Base-by-base conservation (phyloP, 2,888 invertebrate genomes). In the Eupithecia subfuscata region DNA sequence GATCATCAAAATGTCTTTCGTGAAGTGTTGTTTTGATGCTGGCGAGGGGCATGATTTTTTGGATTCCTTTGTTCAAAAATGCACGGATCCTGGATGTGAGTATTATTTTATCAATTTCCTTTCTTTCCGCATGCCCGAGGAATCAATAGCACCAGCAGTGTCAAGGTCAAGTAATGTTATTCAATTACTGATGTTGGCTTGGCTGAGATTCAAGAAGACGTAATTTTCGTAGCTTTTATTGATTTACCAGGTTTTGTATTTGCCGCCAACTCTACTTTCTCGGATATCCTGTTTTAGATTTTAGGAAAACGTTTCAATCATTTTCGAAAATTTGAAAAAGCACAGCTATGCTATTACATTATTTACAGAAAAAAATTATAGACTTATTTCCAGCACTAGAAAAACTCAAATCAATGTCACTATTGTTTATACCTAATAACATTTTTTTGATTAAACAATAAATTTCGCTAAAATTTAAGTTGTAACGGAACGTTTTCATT, bases 81-180 rank as follows among this genome's bases (percentile, higher is more conserved):
- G 97, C 89, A 97, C 97, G 68, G 97, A 97, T 91, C 96, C 97
- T 75, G 96, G 97, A 86, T 97, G 97, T 97, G 95, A 97, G 97
- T 97, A 37, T 7, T n/a, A 30, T 93, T 70, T 70, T 18, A 22
- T 22, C 8, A 2, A 48, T 56, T 25, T 25, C 56, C 52, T 43
- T 40, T 45, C 25, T 73, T 45, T 69, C 16, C 12, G 34, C 30
- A 25, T 37, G 22, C 34, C 63, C 43, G 56, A 40, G n/a, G 25
- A 63, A 60, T 12, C 40, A 69, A 65, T 34, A 18, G 30, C 22
- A 65, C 30, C 30, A 72, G 18, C 43, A 18, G 16, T 9, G 52
- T 60, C 48, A 72, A 71, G 60, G 60, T 76, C 70, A 78, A 78
- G 25, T 45, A 65, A 37, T 30, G 48, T 80, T 81, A 83, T 83